Percentiles rank a stretch among this genome's conserved stretches.
These are phyloP conservation scores for Leptothorax acervorum DNA, from an alignment of 2,888 invertebrate species.

Conservation along the genomic window DNA sequence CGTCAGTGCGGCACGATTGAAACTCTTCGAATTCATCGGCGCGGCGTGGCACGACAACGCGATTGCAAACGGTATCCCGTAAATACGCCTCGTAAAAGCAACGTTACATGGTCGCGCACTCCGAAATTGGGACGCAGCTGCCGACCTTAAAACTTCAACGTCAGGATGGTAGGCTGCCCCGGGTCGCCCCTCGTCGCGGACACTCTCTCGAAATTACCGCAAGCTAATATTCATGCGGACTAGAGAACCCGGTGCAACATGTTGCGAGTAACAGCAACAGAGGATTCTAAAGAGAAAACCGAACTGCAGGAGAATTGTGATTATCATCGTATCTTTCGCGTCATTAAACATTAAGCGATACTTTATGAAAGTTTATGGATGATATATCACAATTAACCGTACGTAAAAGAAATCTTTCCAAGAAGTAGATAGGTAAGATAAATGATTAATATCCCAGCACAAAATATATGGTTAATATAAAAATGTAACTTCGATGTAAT, in stretches of 20 bases:
- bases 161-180: neutral
- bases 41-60: neutral
- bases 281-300: neutral
- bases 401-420: neutral
- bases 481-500: neutral
- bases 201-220: constrained; percentile 32
- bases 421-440: neutral
- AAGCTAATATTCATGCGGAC: constrained; percentile 16
- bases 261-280: neutral
- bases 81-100: constrained; percentile 58
- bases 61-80: constrained; percentile 29
- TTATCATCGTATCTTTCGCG: neutral
- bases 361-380: neutral
- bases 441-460: neutral
- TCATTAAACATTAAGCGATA: neutral
- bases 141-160: constrained; percentile 49
- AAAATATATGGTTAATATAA: neutral
- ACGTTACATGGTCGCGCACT: constrained; percentile 27
- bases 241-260: neutral
- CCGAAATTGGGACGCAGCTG: constrained; percentile 62
- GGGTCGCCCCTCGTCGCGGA: constrained; percentile 9
- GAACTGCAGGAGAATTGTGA: neutral
- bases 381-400: neutral
- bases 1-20: constrained; percentile 38
- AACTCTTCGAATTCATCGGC: constrained; percentile 37